Base-by-base conservation (phyloP, 2,113 vertebrate species). In the Gymnogyps californianus region DNA sequence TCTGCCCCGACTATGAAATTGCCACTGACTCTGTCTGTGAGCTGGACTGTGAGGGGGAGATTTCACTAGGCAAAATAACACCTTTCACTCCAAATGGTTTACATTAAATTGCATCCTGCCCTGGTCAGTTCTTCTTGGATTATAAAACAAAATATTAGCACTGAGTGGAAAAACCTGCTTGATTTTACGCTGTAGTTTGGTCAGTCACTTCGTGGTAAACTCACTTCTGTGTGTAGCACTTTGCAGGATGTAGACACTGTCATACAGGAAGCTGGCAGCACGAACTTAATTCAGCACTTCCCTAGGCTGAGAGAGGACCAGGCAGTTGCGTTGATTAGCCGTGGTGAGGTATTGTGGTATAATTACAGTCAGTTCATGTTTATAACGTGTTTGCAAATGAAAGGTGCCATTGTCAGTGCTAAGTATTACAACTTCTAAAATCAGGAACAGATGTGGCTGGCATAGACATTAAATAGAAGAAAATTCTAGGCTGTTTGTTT, bases 41-140 rank as follows among this genome's bases (percentile, higher is more conserved):
- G 84, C 91, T 99, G 97, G 98, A 99, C 97, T 99, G 98, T 1
- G 98, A 99, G 38, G 98, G 98, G 28, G 99, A 99, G 67, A 96
- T 99, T 95, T 99, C 99, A 0, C 76, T 99, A 34, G 98, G 98
- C 95, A 98, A 98, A 97, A 98, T 99, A 89, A 98, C 98, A 10
- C 98, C 99, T 32, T 99, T 99, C 95, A 98, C 99, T 83, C 98
- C 98, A 29, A 99, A 99, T 83, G 99, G 99, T 95, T 98, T 99
- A 97, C 98, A 97, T 93, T 99, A 95, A 98, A 80, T 62, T 54
- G 28, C 16, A 16, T 67, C 74, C 54, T 88, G 59, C 36, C 89
- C 28, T 54, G 46, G 62, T 81, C 94, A 52, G n/a, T 79, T 90
- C 61, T 87, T 85, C 67, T 66, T 75, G 84, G 91, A 81, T 81